Percentiles rank a stretch among this genome's conserved stretches.
phyloP scores from a whole-genome alignment of 1,140 invertebrate genomes.

The Drosophila arizonae region DNA sequence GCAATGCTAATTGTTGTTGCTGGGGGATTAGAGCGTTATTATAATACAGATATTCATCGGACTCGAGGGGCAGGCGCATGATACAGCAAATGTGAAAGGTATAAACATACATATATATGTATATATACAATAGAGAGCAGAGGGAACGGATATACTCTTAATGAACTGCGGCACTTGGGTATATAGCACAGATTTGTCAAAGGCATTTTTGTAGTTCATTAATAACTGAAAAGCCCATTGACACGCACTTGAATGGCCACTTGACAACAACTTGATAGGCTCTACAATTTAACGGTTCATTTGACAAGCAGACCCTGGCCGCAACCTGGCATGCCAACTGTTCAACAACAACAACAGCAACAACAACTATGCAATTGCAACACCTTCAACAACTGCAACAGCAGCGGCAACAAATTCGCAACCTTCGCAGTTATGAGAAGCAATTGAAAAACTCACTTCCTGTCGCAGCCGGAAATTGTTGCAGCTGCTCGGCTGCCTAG shows the following conservation, averaged over 20 bases:
- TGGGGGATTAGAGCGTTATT: constrained; percentile 8
- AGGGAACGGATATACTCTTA: no score
- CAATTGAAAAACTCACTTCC: constrained; percentile 42
- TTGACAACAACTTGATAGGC: constrained; percentile 5
- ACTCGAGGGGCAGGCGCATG: neutral
- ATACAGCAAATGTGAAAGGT: constrained; percentile 10
- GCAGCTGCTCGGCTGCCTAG: constrained; percentile 9
- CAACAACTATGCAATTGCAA: constrained; percentile 2
- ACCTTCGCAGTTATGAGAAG: constrained; percentile 31
- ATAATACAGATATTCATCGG: constrained; percentile 7
- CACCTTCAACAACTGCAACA: constrained; percentile 1
- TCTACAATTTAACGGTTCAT: constrained; percentile 25
- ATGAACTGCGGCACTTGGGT: no score
- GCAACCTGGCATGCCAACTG: constrained; percentile 1
- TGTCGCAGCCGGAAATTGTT: constrained; percentile 39
- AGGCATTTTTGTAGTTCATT: no score
- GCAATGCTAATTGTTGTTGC: constrained; percentile 10
- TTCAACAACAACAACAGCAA: neutral
- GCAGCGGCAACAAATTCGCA: constrained; percentile 9
- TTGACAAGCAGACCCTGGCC: constrained; percentile 24
- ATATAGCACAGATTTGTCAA: no score
- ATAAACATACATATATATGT: neutral
- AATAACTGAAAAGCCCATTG: neutral
- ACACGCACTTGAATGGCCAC: constrained; percentile 5
- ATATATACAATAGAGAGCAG: neutral